Conservation (phyloP, 23 tunicate genomes). For the Ciona savignyi region DNA sequence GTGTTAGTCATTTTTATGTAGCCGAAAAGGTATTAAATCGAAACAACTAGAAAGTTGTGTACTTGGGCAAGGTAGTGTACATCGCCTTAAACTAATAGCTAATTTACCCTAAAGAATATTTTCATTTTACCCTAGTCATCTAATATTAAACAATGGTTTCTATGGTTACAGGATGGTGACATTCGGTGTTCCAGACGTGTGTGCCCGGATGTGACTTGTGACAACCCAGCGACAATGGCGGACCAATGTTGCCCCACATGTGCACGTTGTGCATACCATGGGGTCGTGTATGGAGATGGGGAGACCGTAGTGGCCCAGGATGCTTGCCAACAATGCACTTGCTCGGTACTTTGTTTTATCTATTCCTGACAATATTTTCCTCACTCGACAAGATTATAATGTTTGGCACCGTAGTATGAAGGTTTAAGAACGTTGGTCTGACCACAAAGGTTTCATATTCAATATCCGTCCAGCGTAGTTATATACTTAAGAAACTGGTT, state of each 20-base stretch:
- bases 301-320: conserved; percentile 12
- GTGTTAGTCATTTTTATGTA: no score
- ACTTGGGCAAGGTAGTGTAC: no score
- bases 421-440: no score
- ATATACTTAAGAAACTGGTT: no score
- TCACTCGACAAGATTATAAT: no score
- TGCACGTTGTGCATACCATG: conserved; percentile 48
- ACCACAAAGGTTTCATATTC: no score
- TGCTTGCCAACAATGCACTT: conserved; percentile 40
- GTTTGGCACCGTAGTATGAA: no score
- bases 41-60: no score
- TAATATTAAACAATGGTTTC: conserved; percentile 1
- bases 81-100: no score
- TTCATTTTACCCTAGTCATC: neutral
- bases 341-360: conserved; percentile 12
- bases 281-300: conserved; percentile 18
- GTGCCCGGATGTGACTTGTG: conserved; percentile 34
- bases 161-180: conserved; percentile 39
- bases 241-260: conserved; percentile 68
- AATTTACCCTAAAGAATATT: neutral
- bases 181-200: conserved; percentile 24
- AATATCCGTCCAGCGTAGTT: no score
- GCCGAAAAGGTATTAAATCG: no score
- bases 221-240: conserved; percentile 28
- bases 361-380: no score